Base-by-base conservation (phyloP, 1,140 invertebrate species). In the Akabosia matsudoensis region DNA sequence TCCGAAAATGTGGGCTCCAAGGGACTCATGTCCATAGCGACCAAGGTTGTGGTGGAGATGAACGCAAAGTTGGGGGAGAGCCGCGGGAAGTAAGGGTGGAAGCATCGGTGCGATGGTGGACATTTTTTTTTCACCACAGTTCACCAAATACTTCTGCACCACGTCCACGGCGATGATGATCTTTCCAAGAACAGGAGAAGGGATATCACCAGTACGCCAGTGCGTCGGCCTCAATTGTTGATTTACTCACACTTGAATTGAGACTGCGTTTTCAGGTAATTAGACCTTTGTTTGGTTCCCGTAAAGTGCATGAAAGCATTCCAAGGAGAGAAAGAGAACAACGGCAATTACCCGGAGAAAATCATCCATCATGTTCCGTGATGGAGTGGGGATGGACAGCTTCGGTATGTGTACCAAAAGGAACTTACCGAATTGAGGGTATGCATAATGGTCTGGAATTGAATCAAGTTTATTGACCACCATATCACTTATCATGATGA, bases 331-430 rank as follows among this genome's bases (percentile, higher is more conserved):
- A n/a, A n/a, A n/a, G n/a, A n/a, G 10, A 70, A 34, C 14, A 26
- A 22, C 26, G 81, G 81, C 0, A 33, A 34, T 0, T 81, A 89
- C 1, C 90, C 90, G 0, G 80, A 82, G 0, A 84, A 85, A 0
- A 90, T 93, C 16, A 82, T n/a, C n/a, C n/a, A n/a, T 92, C 0
- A 87, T 92, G 24, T 94, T 91, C 82, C 87, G 92, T 0, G 92
- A 94, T 82, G 92, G 92, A n/a, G 92, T 94, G 92, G 93, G 0
- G 93, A 96, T 78, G 93, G 93, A 0, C 92, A 95, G 83, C 86
- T 95, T 1, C 10, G 34, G 28, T 7, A 24, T 10, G 67, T 70
- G 26, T 70, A 16, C 16, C 10, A 31, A 3, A 14, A 10, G 22
- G 67, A 70, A 34, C 33, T 70, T 10, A 45, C 22, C 70, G 33